Evolutionary conservation across 2,888 invertebrate species (phyloP), one percentile per base, ranked within the genome.

Genomic region (Pandemis corylana): DNA sequence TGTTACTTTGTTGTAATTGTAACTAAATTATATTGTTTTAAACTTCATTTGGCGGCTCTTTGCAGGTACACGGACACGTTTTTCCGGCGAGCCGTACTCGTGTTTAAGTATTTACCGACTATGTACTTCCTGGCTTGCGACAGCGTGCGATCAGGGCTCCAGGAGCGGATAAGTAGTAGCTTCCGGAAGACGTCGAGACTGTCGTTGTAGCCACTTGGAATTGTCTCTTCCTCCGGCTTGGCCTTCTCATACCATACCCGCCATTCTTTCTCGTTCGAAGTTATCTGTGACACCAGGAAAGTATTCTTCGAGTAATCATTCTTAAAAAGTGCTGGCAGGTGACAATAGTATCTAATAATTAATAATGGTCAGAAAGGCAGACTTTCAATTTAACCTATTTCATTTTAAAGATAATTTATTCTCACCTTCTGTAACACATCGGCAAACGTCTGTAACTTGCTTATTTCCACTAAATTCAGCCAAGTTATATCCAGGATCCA

Each of bases 401-500:
- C 10, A 9, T 12, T 46, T 46, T 46, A 46, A 10, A 46, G 12
- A 10, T 12, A 12, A 5, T 13, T 51, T 7, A 9, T 51, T 12
- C 82, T 85, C 85, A 97, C 97, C 91, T 97, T 97, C 46, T 95
- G 95, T 62, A 99, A 92, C 68, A 99, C 96, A 81, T 97, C 97
- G 2, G 95, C 93, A 89, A 99, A 99, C 12, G 95, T 96, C 44
- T 96, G 95, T 71, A 99, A 89, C 87, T 97, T 98, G 85, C 97
- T 98, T 28, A 99, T 97, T 90, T 98, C 98, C 0, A 99, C 99
- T 78, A 99, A 94, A 94, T 99, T 99, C 56, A 99, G 90, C 99
- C 99, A 99, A 0, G 99, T 98, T 78, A 99, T 98, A 84, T 99
- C 99, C 71, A 98, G 94, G 82, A 99, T 98, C 99, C 99, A 99